Conservation (phyloP, 1,140 invertebrate species). For the Apis laboriosa region DNA sequence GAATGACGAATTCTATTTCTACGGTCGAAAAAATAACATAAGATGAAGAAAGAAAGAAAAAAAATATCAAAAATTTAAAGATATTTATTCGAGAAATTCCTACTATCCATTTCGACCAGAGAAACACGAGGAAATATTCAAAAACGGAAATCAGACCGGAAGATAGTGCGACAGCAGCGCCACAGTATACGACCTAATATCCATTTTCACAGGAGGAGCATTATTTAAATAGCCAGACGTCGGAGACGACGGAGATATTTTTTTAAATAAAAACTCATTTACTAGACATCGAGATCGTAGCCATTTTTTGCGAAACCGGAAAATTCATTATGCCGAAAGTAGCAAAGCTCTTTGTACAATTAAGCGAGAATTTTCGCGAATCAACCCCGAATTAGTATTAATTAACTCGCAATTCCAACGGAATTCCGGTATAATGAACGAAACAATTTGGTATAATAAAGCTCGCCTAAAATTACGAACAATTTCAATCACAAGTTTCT, state of each 20-base stretch:
- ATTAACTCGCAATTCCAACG: slow-evolving; percentile 25
- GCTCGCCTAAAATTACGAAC: background rate
- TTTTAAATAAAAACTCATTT: slow-evolving; percentile 30
- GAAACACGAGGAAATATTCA: background rate
- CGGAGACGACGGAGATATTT: background rate
- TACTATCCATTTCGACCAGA: background rate
- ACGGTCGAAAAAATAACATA: background rate
- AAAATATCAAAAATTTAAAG: background rate
- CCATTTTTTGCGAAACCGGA: slow-evolving; percentile 1
- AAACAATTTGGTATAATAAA: slow-evolving; percentile 44
- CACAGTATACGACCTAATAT: background rate
- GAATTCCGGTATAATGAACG: slow-evolving; percentile 36
- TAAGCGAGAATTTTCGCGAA: slow-evolving; percentile 40
- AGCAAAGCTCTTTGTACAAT: slow-evolving; percentile 44
- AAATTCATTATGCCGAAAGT: slow-evolving; percentile 17
- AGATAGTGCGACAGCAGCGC: background rate
- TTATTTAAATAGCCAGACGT: slow-evolving; percentile 22
- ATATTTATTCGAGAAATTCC: slow-evolving; percentile 16
- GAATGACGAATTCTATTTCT: background rate
- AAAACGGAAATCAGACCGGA: slow-evolving; percentile 20
- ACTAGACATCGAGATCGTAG: background rate
- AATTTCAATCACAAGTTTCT: background rate
- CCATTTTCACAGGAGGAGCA: background rate
- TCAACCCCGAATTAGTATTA: slow-evolving; percentile 41
- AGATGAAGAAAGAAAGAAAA: background rate